Conservation (phyloP, 2,797 vertebrate genomes). For the Tragelaphus oryx region DNA sequence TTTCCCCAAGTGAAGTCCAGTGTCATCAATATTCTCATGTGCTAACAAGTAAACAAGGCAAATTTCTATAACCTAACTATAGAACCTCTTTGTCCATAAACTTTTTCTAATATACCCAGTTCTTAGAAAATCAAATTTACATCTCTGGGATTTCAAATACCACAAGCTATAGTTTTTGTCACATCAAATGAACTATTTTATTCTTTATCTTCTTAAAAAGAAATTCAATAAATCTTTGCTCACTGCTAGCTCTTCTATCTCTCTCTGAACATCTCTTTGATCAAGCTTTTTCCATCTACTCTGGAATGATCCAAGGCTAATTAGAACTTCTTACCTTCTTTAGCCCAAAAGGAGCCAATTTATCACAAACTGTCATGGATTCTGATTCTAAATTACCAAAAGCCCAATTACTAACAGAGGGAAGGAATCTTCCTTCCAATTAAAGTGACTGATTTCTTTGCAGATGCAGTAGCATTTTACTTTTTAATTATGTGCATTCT, state of each 20-base stretch:
- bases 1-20: neutral
- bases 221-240: conserved; percentile 63
- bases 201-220: conserved; percentile 57
- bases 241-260: conserved; percentile 33
- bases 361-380: conserved; percentile 76
- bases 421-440: conserved; percentile 73
- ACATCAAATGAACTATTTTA: conserved; percentile 56
- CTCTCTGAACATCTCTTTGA: conserved; percentile 66
- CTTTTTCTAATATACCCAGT: conserved; percentile 43
- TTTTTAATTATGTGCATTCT: conserved; percentile 76
- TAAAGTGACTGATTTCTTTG: conserved; percentile 78
- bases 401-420: conserved; percentile 72
- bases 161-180: conserved; percentile 57
- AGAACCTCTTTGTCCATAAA: neutral
- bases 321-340: conserved; percentile 75
- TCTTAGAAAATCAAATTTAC: conserved; percentile 40
- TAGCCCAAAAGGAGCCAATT: conserved; percentile 74
- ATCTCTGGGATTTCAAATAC: conserved; percentile 62
- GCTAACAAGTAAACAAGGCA: neutral
- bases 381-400: conserved; percentile 74
- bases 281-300: conserved; percentile 64
- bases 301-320: conserved; percentile 69
- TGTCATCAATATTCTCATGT: neutral
- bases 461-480: conserved; percentile 67
- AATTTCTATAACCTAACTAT: neutral